These are phyloP conservation scores for Macaria notata DNA, from an alignment of 2,888 invertebrate genomes.

Conservation along the genomic window DNA sequence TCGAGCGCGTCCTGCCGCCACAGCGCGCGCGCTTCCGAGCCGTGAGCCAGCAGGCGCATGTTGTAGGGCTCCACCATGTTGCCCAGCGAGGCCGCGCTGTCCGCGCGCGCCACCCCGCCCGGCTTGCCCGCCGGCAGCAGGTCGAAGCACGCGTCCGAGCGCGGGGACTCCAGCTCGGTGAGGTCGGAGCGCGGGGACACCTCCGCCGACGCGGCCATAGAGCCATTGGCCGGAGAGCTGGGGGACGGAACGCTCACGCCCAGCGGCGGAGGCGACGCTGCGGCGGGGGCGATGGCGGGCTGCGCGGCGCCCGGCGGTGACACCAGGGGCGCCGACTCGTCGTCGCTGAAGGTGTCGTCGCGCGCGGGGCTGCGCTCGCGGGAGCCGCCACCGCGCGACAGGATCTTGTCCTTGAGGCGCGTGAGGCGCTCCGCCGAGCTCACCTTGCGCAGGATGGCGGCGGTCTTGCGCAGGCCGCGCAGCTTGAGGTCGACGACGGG, in stretches of 20 bases:
- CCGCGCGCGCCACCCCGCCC: conserved; percentile 41
- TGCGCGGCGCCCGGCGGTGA: conserved; percentile 50
- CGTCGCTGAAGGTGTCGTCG: conserved; percentile 77
- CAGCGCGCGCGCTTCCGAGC: conserved; percentile 60
- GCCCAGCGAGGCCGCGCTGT: conserved; percentile 57
- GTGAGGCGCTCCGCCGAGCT: conserved; percentile 68
- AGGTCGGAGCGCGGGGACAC: conserved; percentile 70
- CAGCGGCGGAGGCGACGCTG: conserved; percentile 18
- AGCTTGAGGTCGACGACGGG: conserved; percentile 59
- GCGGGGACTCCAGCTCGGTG: conserved; percentile 67
- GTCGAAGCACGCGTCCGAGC: conserved; percentile 49
- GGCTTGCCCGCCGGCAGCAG: conserved; percentile 56
- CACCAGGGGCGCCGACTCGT: conserved; percentile 86
- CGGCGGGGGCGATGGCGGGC: conserved; percentile 5
- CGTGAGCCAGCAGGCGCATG: conserved; percentile 66
- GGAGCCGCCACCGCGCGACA: conserved; percentile 59
- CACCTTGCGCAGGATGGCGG: conserved; percentile 63
- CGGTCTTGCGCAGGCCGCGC: conserved; percentile 60
- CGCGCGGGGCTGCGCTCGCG: conserved; percentile 65
- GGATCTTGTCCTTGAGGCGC: conserved; percentile 65
- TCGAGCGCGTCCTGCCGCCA: conserved; percentile 79
- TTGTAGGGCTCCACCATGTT: conserved; percentile 74
- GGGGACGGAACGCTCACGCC: conserved; percentile 47
- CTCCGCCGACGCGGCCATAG: conserved; percentile 52
- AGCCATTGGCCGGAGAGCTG: conserved; percentile 38